phyloP scores from a whole-genome alignment of 2,113 vertebrate genomes.

The Heterochromis multidens region DNA sequence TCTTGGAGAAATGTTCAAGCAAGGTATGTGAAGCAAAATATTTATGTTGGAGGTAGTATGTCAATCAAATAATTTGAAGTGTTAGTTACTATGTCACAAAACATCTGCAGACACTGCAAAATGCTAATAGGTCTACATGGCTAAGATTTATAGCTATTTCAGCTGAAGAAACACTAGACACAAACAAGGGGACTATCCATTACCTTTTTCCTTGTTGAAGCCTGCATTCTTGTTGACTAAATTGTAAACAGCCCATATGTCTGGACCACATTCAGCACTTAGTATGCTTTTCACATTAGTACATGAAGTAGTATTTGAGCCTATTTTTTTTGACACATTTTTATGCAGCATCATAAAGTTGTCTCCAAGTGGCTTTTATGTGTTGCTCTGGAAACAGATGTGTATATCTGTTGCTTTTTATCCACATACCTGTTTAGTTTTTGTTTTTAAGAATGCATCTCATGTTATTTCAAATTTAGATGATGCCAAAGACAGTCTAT shows the following conservation, averaged over 20 bases:
- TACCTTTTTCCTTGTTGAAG: neutral
- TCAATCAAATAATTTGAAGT: neutral
- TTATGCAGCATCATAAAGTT: neutral
- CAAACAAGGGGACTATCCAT: neutral
- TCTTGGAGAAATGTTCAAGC: neutral
- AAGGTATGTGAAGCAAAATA: neutral
- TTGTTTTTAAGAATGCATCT: neutral
- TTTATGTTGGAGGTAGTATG: accelerated
- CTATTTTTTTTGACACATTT: neutral
- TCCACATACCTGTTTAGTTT: neutral
- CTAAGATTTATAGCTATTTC: neutral
- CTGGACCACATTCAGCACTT: neutral
- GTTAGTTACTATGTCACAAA: neutral
- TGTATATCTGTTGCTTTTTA: neutral
- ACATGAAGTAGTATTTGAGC: neutral
- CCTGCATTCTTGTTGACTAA: neutral
- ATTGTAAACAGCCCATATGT: neutral
- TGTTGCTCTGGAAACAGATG: neutral
- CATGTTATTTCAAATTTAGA: neutral
- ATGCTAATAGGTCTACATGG: neutral
- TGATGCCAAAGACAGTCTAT: neutral
- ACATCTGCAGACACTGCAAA: neutral
- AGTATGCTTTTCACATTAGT: neutral
- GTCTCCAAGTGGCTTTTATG: neutral
- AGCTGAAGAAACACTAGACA: neutral